phyloP scores from a whole-genome alignment of 2,888 invertebrate genomes.

The Blastobasis lacticolella region DNA sequence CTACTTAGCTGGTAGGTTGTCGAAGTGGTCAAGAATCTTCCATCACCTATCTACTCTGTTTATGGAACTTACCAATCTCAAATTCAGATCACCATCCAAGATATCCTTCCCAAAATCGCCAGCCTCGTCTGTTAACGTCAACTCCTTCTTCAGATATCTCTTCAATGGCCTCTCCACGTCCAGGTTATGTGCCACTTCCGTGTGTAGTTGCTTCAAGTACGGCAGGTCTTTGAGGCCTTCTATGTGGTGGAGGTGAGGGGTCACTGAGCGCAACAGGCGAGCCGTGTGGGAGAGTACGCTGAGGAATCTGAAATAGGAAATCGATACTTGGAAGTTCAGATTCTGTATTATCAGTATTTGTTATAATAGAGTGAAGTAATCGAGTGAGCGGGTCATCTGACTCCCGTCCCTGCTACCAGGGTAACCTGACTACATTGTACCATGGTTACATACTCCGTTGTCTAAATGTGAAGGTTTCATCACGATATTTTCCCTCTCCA shows the following conservation, averaged over 20 bases:
- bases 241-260: slow-evolving; percentile 50
- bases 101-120: slow-evolving; percentile 20
- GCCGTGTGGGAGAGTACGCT: slow-evolving; percentile 40
- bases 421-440: no score
- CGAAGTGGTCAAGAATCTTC: neutral
- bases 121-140: slow-evolving; percentile 19
- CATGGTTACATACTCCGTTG: no score
- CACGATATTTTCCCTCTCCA: no score
- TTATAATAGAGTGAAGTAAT: no score
- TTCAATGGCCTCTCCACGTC: slow-evolving; percentile 31
- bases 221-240: slow-evolving; percentile 38
- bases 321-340: no score
- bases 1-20: no score
- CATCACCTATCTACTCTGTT: no score
- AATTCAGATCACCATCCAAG: slow-evolving; percentile 34
- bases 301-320: slow-evolving; percentile 32
- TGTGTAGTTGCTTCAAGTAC: slow-evolving; percentile 33
- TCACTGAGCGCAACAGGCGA: slow-evolving; percentile 39
- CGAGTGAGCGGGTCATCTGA: no score
- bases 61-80: slow-evolving; percentile 40
- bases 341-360: no score
- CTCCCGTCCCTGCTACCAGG: no score
- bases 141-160: slow-evolving; percentile 23
- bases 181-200: slow-evolving; percentile 39
- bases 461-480: no score